These are phyloP conservation scores for Ploceus nigricollis DNA, from an alignment of 2,113 vertebrate genomes.

Conservation along the genomic window DNA sequence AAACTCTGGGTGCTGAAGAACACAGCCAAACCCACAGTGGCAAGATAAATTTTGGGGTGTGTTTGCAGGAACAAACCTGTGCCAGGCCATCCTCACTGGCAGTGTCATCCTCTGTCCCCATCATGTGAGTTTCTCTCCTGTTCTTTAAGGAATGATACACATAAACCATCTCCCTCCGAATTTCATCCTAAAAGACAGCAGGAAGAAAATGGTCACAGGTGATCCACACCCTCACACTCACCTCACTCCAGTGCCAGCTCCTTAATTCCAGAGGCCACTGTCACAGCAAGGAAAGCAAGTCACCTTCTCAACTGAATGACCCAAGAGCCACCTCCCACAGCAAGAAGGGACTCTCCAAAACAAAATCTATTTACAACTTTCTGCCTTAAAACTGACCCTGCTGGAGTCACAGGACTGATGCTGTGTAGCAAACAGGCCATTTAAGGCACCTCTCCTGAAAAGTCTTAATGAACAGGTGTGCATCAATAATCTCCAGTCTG, in stretches of 20 bases:
- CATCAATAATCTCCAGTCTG: not conserved
- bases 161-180: constrained; percentile 75
- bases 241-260: not conserved
- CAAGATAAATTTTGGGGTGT: accelerated
- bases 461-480: not conserved
- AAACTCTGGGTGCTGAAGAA: not conserved
- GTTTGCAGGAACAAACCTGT: constrained; percentile 60
- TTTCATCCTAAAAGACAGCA: constrained; percentile 72
- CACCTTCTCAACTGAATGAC: not conserved
- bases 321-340: not conserved
- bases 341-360: not conserved
- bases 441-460: not conserved
- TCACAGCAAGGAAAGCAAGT: not conserved
- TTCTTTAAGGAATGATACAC: constrained; percentile 88
- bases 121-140: constrained; percentile 86
- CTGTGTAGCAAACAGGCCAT: not conserved
- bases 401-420: not conserved
- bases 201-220: not conserved
- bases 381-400: not conserved
- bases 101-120: constrained; percentile 72
- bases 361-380: not conserved
- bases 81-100: not conserved
- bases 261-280: not conserved
- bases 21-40: not conserved
- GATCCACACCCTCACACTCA: not conserved